phyloP scores from a whole-genome alignment of 1,140 invertebrate species.

The Micrasema minimum region DNA sequence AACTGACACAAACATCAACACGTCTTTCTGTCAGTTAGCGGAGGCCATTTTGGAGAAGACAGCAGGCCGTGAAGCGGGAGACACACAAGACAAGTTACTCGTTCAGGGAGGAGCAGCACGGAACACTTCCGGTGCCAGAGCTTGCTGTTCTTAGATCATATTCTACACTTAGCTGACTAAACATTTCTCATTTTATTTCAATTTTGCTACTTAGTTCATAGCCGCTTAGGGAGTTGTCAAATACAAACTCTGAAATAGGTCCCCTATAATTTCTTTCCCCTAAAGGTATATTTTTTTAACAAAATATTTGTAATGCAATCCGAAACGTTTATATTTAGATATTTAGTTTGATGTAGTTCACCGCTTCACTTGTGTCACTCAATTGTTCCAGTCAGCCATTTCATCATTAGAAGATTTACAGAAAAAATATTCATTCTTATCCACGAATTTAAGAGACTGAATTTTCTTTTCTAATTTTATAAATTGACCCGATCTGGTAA shows the following conservation, averaged over 20 bases:
- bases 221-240: slow-evolving; percentile 41
- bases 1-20: slow-evolving; percentile 90
- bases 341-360: too few species aligned
- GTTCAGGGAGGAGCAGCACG: slow-evolving; percentile 64
- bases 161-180: slow-evolving; percentile 1
- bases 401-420: not conserved
- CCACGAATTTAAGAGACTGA: slow-evolving; percentile 26
- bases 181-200: slow-evolving; percentile 37
- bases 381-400: too few species aligned
- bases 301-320: not conserved
- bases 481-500: slow-evolving; percentile 2
- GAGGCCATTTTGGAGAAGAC: slow-evolving; percentile 68
- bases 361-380: too few species aligned
- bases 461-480: slow-evolving; percentile 16
- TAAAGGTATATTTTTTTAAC: slow-evolving; percentile 31
- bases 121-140: slow-evolving; percentile 58
- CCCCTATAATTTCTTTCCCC: not conserved
- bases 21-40: slow-evolving; percentile 92
- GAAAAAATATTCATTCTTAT: not conserved
- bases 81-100: slow-evolving; percentile 56
- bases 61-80: slow-evolving; percentile 61
- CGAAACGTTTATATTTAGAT: not conserved
- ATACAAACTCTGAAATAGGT: slow-evolving; percentile 32
- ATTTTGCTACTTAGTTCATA: slow-evolving; percentile 42
- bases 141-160: slow-evolving; percentile 61